Conservation (phyloP, 2,888 invertebrate genomes). For the Parascotia fuliginaria region DNA sequence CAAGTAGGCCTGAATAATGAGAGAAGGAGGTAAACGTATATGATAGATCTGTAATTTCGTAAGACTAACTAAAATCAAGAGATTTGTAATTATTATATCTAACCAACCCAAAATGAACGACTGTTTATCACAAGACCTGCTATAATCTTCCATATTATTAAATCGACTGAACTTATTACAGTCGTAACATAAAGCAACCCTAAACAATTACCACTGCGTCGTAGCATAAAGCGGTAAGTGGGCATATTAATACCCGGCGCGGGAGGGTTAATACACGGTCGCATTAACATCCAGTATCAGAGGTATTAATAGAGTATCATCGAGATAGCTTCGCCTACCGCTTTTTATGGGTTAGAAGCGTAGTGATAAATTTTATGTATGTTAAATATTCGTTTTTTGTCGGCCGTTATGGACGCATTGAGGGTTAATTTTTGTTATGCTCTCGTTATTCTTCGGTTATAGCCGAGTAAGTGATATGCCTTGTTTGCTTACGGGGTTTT, state of each 20-base stretch:
- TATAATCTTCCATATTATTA: slow-evolving; percentile 59
- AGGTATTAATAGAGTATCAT: slow-evolving; percentile 79
- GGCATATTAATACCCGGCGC: slow-evolving; percentile 56
- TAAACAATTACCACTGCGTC: slow-evolving; percentile 74
- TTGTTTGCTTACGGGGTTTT: slow-evolving; percentile 13
- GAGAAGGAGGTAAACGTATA: too few relatives aligned
- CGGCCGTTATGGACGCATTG: slow-evolving; percentile 27
- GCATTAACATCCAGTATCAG: slow-evolving; percentile 74
- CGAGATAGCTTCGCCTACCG: slow-evolving; percentile 59
- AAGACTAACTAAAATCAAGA: too few relatives aligned
- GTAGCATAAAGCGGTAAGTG: slow-evolving; percentile 74
- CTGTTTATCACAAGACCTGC: slow-evolving; percentile 22
- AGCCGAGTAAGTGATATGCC: slow-evolving; percentile 21
- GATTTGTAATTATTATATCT: background rate
- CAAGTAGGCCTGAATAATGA: too few relatives aligned
- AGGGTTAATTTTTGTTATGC: slow-evolving; percentile 43
- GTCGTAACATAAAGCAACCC: slow-evolving; percentile 68
- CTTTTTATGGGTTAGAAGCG: slow-evolving; percentile 53
- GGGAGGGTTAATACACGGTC: slow-evolving; percentile 61
- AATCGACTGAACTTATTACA: slow-evolving; percentile 48
- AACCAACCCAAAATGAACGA: background rate
- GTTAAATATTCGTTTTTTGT: slow-evolving; percentile 51
- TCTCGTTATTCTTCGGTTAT: slow-evolving; percentile 29
- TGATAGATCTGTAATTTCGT: too few relatives aligned
- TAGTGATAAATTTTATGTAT: slow-evolving; percentile 52